Conservation (phyloP, 1,140 invertebrate species). For the Cheumatopsyche charites region DNA sequence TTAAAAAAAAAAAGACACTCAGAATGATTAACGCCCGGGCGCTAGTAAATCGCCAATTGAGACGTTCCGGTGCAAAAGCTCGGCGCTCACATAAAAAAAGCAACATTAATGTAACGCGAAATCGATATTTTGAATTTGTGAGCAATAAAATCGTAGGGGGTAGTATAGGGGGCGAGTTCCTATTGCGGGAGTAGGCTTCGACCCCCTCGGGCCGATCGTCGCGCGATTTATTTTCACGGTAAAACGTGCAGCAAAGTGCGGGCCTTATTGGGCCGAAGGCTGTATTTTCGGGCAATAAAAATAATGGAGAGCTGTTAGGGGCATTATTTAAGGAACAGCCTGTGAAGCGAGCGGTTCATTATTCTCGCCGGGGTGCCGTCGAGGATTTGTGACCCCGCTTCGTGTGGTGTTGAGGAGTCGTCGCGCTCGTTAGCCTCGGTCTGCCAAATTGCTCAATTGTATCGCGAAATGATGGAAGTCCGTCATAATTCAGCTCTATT, state of each 20-base stretch:
- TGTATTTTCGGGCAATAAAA: constrained; percentile 45
- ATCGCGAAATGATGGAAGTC: background rate
- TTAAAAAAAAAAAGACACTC: background rate
- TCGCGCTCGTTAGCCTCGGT: too few species aligned
- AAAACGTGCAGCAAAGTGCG: constrained; percentile 41
- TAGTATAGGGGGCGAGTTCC: background rate
- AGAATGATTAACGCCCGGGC: too few species aligned
- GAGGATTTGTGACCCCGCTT: constrained; percentile 28
- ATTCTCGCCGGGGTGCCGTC: constrained; percentile 22
- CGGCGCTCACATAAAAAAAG: background rate
- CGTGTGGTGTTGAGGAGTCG: background rate
- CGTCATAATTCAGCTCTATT: background rate
- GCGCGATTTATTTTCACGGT: constrained; percentile 35
- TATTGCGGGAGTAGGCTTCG: background rate
- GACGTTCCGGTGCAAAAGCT: too few species aligned
- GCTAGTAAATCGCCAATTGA: too few species aligned
- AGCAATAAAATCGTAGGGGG: constrained; percentile 38
- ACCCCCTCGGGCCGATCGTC: background rate
- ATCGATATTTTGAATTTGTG: constrained; percentile 40
- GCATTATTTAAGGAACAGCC: constrained; percentile 41
- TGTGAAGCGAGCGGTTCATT: constrained; percentile 35
- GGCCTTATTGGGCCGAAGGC: constrained; percentile 31
- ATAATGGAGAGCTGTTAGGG: constrained; percentile 42
- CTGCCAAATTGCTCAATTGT: background rate
- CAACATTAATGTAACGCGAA: constrained; percentile 9